Conservation (phyloP, 2,113 vertebrate genomes). For the Otocyon megalotis region DNA sequence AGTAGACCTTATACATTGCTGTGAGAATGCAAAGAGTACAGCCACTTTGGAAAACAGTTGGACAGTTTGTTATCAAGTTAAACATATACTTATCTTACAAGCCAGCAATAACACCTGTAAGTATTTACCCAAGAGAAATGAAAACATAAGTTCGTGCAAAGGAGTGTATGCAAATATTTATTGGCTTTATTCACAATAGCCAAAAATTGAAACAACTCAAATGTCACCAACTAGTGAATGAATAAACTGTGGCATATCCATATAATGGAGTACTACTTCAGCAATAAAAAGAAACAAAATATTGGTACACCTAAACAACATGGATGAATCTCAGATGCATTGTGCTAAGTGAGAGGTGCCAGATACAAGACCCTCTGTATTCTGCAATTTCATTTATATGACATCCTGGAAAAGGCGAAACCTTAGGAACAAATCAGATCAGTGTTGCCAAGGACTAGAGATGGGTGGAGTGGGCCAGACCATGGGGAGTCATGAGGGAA, state of each 20-base stretch:
- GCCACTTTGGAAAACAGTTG: constrained; percentile 19
- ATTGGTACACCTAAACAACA: not conserved
- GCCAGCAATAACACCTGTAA: constrained; percentile 24
- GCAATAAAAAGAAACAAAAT: not conserved
- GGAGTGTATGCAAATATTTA: not conserved
- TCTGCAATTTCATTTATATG: not conserved
- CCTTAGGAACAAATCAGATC: not conserved
- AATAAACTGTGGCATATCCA: not conserved
- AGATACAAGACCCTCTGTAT: not conserved
- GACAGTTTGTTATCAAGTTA: constrained; percentile 54
- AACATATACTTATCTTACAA: constrained; percentile 51
- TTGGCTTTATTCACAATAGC: constrained; percentile 38
- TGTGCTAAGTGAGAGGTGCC: constrained; percentile 6
- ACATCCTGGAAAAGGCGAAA: constrained; percentile 19
- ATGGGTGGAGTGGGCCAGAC: not conserved
- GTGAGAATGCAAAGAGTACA: not conserved
- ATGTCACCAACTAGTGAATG: not conserved
- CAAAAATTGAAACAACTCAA: not conserved
- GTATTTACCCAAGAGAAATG: constrained; percentile 59
- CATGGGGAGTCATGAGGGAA: not conserved
- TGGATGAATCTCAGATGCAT: not conserved
- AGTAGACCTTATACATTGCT: not conserved
- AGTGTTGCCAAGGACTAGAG: not conserved
- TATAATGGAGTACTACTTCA: not conserved
- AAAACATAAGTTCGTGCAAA: not conserved